Evolutionary conservation across 2,797 vertebrate species (phyloP), one percentile per base, ranked within the genome.

Genomic region (Hirundo rustica): DNA sequence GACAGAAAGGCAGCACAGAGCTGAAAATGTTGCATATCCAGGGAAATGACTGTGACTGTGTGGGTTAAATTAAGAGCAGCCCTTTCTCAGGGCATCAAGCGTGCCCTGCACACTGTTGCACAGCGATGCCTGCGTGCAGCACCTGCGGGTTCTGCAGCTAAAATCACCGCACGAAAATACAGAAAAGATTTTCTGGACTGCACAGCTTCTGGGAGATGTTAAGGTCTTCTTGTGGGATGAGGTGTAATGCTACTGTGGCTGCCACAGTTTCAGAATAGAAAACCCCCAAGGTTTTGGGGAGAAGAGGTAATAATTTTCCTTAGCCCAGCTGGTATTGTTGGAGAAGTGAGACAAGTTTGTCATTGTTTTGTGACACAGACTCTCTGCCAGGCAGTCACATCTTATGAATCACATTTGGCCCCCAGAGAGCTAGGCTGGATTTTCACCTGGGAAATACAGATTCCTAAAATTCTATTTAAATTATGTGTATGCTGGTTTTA

Each of bases 391-490:
- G 20, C 50, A 75, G 61, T 83, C 57, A 29, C 32, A 60, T 72
- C 40, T 72, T 66, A 36, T 50, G 75, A 88, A 55, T 95, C 77
- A 51, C 51, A 55, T 30, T 57, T 74, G n/a, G 32, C 80, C 78
- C 21, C 75, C 51, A 54, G 65, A 89, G 65, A 88, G 12, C 30
- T 5, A 7, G 45, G 74, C 36, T 87, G 50, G n/a, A 65, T 89
- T 85, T 83, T 89, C 82, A 62, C 16, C 42, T 58, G 30, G 40
- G 74, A 85, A 94, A 72, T 29, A 58, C 10, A 87, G 68, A 19
- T 12, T 80, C 45, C n/a, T 71, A 71, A 77, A 87, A 79, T 38
- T 93, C 68, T 75, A 22, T 61, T 87, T 77, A 67, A 87, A 70
- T 83, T 36, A 29, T 10, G 6, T 40, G 16, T n/a, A 3, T 51